These are phyloP conservation scores for Microcebus ravelobensis DNA, from an alignment of 2,113 vertebrate species.

Conservation along the genomic window DNA sequence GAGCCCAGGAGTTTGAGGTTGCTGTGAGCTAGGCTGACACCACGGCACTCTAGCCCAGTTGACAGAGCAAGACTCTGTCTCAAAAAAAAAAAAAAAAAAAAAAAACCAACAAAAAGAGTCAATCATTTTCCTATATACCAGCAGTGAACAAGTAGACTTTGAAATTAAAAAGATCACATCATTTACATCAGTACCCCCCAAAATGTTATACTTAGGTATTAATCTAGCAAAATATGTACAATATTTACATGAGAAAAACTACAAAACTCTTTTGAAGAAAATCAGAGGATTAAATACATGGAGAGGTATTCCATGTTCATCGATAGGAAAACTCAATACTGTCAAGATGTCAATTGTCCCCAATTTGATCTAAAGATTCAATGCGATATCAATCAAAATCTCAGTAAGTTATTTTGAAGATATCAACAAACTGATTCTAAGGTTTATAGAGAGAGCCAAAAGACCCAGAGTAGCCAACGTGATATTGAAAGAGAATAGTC, in stretches of 20 bases:
- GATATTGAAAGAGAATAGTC: neutral
- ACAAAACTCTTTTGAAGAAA: neutral
- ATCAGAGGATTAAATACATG: neutral
- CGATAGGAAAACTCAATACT: neutral
- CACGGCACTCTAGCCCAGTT: too few relatives aligned
- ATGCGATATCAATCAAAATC: neutral
- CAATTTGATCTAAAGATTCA: neutral
- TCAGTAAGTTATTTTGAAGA: neutral
- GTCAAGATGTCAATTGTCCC: neutral
- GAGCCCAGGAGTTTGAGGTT: too few relatives aligned
- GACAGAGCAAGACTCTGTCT: too few relatives aligned
- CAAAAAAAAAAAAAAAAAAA: too few relatives aligned
- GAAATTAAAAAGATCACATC: neutral
- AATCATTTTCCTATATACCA: neutral
- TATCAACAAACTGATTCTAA: neutral
- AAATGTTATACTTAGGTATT: neutral
- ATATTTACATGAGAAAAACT: neutral
- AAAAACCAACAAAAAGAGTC: too few relatives aligned
- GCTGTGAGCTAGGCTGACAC: too few relatives aligned
- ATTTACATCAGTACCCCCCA: neutral
- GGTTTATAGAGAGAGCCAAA: neutral
- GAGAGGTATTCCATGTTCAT: neutral
- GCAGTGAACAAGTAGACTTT: neutral
- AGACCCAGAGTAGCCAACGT: neutral
- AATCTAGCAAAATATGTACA: neutral